Evolutionary conservation across 1,140 invertebrate species (phyloP).

Genomic region (Ruditapes philippinarum): DNA sequence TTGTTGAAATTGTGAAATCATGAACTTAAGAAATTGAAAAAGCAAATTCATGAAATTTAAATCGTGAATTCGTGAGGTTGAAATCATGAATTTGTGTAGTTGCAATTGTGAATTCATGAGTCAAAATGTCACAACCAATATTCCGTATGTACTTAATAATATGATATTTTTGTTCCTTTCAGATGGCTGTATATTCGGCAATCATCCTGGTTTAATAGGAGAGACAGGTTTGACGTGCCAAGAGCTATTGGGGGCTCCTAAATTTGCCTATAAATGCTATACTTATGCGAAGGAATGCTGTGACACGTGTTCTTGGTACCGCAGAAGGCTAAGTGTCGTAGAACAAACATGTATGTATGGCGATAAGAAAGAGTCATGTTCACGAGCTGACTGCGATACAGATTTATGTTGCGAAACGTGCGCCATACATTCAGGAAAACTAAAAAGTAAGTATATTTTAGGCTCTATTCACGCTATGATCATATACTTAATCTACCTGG

Average conservation of each 20-base stretch:
- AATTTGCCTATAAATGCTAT: conserved; percentile 29
- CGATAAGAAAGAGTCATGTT: neutral
- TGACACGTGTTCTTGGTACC: conserved; percentile 10
- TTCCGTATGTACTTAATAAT: no score
- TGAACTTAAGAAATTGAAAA: no score
- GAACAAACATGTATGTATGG: conserved; percentile 21
- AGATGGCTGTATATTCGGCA: conserved; percentile 17
- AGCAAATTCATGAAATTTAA: no score
- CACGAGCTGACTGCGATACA: neutral
- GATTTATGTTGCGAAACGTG: conserved; percentile 44
- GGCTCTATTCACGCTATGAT: no score
- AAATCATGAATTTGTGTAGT: no score
- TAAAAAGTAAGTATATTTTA: conserved; percentile 35
- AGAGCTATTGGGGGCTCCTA: neutral
- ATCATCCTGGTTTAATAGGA: conserved; percentile 46
- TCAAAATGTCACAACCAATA: no score
- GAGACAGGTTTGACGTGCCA: neutral
- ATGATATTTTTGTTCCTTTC: neutral
- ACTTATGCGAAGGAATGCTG: conserved; percentile 35
- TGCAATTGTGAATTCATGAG: no score
- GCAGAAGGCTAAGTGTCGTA: neutral
- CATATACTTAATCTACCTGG: no score
- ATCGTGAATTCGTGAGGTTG: no score
- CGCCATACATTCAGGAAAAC: neutral
- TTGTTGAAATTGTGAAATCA: no score